These are phyloP conservation scores for Brachyrhaphis roseni DNA, from an alignment of 2,797 vertebrate genomes.

Conservation along the genomic window DNA sequence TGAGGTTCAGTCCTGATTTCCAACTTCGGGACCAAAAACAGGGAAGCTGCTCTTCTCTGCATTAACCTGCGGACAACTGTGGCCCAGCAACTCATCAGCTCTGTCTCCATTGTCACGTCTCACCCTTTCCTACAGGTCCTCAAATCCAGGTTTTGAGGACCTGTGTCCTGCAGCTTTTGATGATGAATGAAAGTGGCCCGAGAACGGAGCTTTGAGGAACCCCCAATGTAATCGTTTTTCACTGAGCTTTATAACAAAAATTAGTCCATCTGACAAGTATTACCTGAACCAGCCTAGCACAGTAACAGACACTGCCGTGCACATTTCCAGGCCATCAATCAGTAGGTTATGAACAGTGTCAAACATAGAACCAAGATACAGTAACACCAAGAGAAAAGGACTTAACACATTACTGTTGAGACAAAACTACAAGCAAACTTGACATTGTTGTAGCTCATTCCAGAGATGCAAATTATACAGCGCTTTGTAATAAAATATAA, in stretches of 20 bases:
- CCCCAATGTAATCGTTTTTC: background rate
- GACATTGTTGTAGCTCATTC: background rate
- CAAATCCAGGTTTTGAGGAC: no score
- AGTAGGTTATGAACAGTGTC: background rate
- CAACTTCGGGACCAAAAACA: background rate
- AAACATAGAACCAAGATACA: background rate
- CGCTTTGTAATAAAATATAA: background rate
- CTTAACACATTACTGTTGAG: background rate
- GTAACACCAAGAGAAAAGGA: background rate
- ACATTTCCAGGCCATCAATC: background rate
- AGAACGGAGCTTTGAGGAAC: background rate
- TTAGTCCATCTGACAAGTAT: background rate
- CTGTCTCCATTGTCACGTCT: no score
- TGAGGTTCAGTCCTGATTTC: background rate
- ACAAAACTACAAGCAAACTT: background rate
- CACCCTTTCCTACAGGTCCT: no score
- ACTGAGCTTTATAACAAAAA: background rate
- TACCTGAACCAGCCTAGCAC: background rate
- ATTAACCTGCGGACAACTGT: background rate
- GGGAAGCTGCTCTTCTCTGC: background rate
- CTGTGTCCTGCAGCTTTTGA: no score
- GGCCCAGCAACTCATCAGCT: background rate
- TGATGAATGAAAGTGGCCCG: no score
- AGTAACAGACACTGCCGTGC: background rate
- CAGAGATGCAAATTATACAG: background rate